Evolutionary conservation across 2,797 vertebrate species (phyloP), one percentile per base, ranked within the genome.

Genomic region (Chrosomus eos): DNA sequence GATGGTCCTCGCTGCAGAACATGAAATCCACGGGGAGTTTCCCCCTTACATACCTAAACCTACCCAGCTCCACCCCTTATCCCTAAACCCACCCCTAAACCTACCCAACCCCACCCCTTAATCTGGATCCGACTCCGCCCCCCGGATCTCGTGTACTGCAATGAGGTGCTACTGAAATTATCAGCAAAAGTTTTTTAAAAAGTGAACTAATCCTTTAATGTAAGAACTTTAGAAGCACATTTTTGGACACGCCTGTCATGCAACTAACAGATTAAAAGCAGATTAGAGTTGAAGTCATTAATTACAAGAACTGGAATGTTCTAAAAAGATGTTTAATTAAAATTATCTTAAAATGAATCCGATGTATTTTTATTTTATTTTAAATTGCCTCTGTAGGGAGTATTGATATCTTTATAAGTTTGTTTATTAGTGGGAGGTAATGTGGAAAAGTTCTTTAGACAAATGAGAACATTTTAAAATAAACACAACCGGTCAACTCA

Each of bases 161-260:
- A n/a, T n/a, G n/a, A n/a, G n/a, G n/a, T n/a, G n/a, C n/a, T n/a
- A n/a, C n/a, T n/a, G n/a, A n/a, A n/a, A n/a, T n/a, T n/a, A n/a
- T n/a, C n/a, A n/a, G n/a, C n/a, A n/a, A n/a, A n/a, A n/a, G n/a
- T n/a, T n/a, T n/a, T n/a, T n/a, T n/a, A n/a, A n/a, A n/a, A n/a
- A n/a, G n/a, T n/a, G n/a, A n/a, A n/a, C n/a, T n/a, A n/a, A n/a
- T n/a, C n/a, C n/a, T n/a, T n/a, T n/a, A 81, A 76, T 48, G 67
- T 86, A 43, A 82, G 60, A 86, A 40, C 80, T 78, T 64, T 53
- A 58, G 73, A 58, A 78, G 80, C 28, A 33, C 21, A 76, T 23
- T 87, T 84, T 62, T 31, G 43, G 48, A 26, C 60, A 18, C 7
- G 48, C 38, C 81, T 38, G 11, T 21, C 43, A 38, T 83, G 48